Evolutionary conservation across 1,140 invertebrate genomes (phyloP).

Genomic region (Myzus persicae): DNA sequence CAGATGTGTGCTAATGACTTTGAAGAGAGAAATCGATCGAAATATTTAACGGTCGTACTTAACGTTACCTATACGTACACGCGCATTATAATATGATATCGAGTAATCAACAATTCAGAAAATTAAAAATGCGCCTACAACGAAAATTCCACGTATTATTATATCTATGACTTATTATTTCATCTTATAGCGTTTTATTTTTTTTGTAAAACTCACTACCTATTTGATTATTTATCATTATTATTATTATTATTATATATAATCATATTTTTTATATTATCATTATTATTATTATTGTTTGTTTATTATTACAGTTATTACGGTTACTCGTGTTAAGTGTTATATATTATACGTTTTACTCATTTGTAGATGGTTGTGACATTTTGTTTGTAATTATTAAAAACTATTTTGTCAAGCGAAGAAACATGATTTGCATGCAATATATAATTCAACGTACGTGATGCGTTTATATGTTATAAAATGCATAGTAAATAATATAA

Average conservation of each 20-base stretch:
- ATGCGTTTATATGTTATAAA: neutral
- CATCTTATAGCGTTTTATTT: neutral
- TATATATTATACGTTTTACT: neutral
- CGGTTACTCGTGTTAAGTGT: neutral
- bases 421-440: neutral
- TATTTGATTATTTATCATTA: neutral
- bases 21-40: neutral
- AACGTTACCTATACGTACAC: neutral
- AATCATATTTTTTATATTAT: neutral
- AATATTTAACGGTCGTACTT: neutral
- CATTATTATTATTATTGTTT: conserved; percentile 30
- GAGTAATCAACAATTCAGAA: neutral
- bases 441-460: neutral
- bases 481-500: neutral
- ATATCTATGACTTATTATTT: neutral
- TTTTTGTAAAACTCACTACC: neutral
- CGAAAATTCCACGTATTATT: neutral
- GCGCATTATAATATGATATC: neutral
- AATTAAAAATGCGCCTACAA: neutral
- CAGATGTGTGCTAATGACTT: neutral
- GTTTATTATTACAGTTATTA: neutral
- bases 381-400: neutral
- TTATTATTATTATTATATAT: neutral
- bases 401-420: neutral
- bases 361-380: neutral